phyloP scores from a whole-genome alignment of 2,888 invertebrate genomes.

The Abrostola tripartita region DNA sequence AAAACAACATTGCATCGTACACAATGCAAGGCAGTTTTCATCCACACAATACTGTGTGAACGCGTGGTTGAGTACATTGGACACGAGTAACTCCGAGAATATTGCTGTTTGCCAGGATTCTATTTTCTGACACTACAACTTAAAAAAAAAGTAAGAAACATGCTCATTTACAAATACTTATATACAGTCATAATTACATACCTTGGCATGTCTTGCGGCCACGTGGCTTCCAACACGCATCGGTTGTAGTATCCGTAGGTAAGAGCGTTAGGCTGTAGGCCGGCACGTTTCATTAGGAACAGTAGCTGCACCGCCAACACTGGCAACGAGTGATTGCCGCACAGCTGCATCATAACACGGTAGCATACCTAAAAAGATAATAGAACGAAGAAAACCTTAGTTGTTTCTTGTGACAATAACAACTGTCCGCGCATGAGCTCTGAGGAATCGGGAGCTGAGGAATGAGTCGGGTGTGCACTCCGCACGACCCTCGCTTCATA shows the following conservation, averaged over 20 bases:
- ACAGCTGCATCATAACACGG: conserved; percentile 99
- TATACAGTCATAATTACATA: conserved; percentile 46
- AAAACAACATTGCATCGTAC: no score
- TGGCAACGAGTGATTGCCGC: conserved; percentile 97
- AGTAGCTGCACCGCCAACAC: conserved; percentile 97
- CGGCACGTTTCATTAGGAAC: conserved; percentile 97
- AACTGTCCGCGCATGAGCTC: no score
- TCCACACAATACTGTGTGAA: no score
- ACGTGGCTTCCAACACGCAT: conserved; percentile 97
- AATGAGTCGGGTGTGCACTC: no score
- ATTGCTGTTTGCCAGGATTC: no score
- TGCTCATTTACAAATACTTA: background rate
- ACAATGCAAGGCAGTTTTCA: background rate
- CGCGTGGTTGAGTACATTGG: no score
- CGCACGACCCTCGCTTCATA: no score
- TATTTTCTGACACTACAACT: no score
- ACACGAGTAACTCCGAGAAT: no score
- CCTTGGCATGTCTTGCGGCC: conserved; percentile 95
- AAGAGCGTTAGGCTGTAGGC: conserved; percentile 98
- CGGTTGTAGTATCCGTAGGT: conserved; percentile 96
- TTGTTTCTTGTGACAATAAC: no score
- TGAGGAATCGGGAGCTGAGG: no score
- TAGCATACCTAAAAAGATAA: conserved; percentile 93
- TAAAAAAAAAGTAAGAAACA: background rate
- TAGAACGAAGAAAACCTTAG: no score